Percentiles rank a stretch among this genome's conserved stretches.
These are phyloP conservation scores for Cerceris rybyensis DNA, from an alignment of 2,888 invertebrate genomes.

Conservation along the genomic window DNA sequence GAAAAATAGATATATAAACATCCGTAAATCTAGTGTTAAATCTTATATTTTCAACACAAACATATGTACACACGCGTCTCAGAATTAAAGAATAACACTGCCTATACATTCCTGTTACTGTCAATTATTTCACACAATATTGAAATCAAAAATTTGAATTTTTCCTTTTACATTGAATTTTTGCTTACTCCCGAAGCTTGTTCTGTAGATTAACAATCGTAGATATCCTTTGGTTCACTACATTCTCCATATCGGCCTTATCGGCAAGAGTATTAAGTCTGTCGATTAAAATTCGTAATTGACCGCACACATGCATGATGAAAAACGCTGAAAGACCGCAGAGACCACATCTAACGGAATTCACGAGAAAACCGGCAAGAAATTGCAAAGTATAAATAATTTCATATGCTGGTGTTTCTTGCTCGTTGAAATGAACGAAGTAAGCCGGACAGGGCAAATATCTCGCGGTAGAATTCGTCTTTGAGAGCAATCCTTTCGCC, in stretches of 20 bases:
- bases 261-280: slow-evolving; percentile 17
- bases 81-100: too few species aligned
- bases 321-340: slow-evolving; percentile 66
- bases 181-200: slow-evolving; percentile 34
- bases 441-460: slow-evolving; percentile 64
- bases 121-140: too few species aligned
- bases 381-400: slow-evolving; percentile 65
- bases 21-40: too few species aligned
- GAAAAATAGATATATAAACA: too few species aligned
- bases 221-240: slow-evolving; percentile 14
- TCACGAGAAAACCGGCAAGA: slow-evolving; percentile 62
- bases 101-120: too few species aligned
- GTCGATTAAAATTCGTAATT: slow-evolving; percentile 33
- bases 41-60: too few species aligned
- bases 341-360: slow-evolving; percentile 57
- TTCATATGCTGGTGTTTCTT: slow-evolving; percentile 63
- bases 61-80: too few species aligned
- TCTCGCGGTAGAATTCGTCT: slow-evolving; percentile 57
- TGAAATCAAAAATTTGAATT: neutral
- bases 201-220: slow-evolving; percentile 45
- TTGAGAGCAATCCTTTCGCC: slow-evolving; percentile 37
- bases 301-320: slow-evolving; percentile 69
- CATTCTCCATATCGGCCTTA: neutral
- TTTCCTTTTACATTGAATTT: neutral
- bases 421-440: slow-evolving; percentile 62